Evolutionary conservation across 2,113 vertebrate species (phyloP).

Genomic region (Porphyrio hochstetteri): DNA sequence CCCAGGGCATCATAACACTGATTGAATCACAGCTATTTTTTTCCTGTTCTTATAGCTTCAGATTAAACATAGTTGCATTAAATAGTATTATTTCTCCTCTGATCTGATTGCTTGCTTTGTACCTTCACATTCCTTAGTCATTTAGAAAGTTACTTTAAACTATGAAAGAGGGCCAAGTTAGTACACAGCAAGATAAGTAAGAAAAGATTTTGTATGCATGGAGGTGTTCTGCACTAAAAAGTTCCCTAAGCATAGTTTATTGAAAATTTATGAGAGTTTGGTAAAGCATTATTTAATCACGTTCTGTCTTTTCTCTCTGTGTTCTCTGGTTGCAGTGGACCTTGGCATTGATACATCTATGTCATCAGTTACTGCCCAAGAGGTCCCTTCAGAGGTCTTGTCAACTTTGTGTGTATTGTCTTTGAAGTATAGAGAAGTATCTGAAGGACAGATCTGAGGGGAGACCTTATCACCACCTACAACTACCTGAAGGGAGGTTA

Average conservation of each 20-base stretch:
- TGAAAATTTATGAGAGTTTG: background rate
- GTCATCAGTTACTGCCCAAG: background rate
- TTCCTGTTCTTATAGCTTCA: background rate
- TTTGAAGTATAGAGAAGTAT: background rate
- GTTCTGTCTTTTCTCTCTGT: background rate
- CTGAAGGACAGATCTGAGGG: too few species aligned
- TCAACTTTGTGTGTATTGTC: background rate
- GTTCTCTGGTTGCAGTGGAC: background rate
- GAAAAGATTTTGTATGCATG: background rate
- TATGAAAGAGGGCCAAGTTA: background rate
- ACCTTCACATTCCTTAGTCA: background rate
- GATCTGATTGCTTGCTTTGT: background rate
- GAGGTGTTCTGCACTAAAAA: background rate
- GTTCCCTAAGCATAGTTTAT: background rate
- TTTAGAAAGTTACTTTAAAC: background rate
- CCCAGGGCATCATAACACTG: background rate
- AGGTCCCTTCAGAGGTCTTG: background rate
- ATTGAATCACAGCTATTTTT: background rate
- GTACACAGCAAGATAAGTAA: background rate
- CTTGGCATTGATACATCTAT: background rate
- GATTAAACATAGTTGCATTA: background rate
- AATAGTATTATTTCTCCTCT: background rate
- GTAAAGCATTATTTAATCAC: background rate
- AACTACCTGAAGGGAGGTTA: too few species aligned
- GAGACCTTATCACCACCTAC: too few species aligned